phyloP scores from a whole-genome alignment of 2,888 invertebrate species.

The Trissolcus brochymenae region DNA sequence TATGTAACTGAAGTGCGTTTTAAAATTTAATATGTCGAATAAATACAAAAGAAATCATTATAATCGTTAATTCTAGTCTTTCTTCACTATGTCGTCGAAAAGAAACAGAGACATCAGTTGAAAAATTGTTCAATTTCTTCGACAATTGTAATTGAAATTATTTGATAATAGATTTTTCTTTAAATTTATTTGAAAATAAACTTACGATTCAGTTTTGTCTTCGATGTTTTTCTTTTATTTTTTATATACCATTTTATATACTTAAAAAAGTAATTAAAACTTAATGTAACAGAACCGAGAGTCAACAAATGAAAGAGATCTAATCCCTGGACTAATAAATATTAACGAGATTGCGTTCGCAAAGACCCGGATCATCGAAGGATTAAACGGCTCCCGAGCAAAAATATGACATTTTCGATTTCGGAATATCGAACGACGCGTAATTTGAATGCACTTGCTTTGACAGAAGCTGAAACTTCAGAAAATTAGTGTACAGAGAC shows the following conservation, averaged over 20 bases:
- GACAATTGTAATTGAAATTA: neutral
- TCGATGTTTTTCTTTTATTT: neutral
- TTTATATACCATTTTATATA: neutral
- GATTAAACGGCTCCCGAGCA: constrained; percentile 14
- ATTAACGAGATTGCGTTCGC: constrained; percentile 30
- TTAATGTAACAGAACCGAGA: neutral
- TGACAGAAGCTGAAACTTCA: neutral
- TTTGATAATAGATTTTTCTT: neutral
- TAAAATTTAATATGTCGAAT: constrained; percentile 15
- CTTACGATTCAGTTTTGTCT: neutral
- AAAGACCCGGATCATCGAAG: constrained; percentile 27
- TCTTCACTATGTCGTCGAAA: too few species aligned
- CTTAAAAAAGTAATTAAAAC: neutral
- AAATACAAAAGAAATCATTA: neutral
- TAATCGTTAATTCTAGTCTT: too few species aligned
- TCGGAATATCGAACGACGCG: constrained; percentile 17
- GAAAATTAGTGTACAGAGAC: constrained; percentile 8
- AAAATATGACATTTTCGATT: constrained; percentile 24
- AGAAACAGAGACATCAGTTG: too few species aligned
- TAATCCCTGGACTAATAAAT: constrained; percentile 24
- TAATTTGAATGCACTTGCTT: constrained; percentile 17
- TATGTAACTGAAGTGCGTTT: constrained; percentile 29
- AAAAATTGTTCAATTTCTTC: neutral
- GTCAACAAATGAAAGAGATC: constrained; percentile 28
- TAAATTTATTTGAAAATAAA: neutral